A percentile compares a stretch with the other conserved stretches of the same genome.
Evolutionary conservation across 2,113 vertebrate species (phyloP).

Genomic region (Proteles cristata): DNA sequence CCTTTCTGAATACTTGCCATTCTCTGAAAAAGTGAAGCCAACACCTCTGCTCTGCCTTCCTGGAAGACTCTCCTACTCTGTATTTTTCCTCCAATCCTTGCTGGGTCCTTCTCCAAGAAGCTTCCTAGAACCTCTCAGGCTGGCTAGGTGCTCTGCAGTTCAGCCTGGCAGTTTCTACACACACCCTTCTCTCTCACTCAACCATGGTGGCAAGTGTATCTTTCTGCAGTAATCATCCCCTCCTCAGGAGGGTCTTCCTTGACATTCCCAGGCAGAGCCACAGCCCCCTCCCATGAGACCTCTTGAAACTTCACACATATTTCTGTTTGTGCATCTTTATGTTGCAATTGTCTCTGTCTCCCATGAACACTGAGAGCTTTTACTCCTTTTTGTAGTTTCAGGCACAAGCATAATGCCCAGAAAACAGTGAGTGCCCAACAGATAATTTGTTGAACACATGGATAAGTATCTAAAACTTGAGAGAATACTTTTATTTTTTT

Average conservation of each 20-base stretch:
- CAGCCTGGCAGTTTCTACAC: too few species aligned
- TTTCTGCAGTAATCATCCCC: background rate
- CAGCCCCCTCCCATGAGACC: background rate
- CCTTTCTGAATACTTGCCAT: background rate
- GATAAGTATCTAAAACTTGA: background rate
- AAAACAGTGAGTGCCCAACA: background rate
- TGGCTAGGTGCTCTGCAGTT: background rate
- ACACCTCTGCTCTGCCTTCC: background rate
- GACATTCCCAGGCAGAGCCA: background rate
- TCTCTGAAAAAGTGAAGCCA: background rate
- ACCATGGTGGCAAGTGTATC: fast-evolving
- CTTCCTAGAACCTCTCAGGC: background rate
- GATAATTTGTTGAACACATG: background rate
- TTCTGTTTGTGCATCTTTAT: background rate
- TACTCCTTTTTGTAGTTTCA: background rate
- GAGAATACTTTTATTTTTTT: background rate
- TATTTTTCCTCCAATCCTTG: background rate
- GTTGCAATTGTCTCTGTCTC: background rate
- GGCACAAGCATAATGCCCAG: background rate
- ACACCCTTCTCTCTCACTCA: background rate
- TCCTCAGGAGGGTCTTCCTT: background rate
- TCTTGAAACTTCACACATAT: background rate
- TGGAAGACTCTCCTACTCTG: background rate
- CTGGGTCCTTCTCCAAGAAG: background rate
- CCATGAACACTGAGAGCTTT: background rate